Percentiles rank a stretch among this genome's conserved stretches.
Conservation (phyloP, 1,140 invertebrate genomes). For the Zaprionus vittiger region DNA sequence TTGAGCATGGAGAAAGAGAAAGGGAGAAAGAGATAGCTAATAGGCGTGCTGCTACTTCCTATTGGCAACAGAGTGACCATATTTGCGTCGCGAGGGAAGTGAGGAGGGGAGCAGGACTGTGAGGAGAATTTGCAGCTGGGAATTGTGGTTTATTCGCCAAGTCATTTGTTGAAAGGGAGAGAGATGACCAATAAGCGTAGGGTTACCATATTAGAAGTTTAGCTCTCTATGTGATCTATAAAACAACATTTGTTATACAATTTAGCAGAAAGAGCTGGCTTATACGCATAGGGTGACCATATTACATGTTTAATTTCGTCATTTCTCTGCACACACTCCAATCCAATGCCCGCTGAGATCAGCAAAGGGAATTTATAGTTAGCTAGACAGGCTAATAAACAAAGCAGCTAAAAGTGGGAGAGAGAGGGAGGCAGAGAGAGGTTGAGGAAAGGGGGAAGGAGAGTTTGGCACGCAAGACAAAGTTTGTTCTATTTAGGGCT, state of each 20-base stretch:
- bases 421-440: background rate
- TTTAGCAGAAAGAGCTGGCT: too few relatives aligned
- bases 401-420: background rate
- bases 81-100: background rate
- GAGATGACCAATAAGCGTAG: too few relatives aligned
- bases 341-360: background rate
- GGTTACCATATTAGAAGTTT: too few relatives aligned
- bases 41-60: background rate
- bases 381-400: slow-evolving; percentile 3
- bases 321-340: background rate
- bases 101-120: too few relatives aligned
- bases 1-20: background rate
- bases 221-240: too few relatives aligned
- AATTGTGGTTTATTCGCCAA: too few relatives aligned
- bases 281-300: background rate
- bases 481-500: slow-evolving; percentile 68
- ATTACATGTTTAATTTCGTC: background rate
- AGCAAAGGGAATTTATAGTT: background rate
- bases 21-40: background rate
- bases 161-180: background rate
- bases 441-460: background rate
- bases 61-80: background rate
- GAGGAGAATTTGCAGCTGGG: too few relatives aligned
- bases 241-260: too few relatives aligned
- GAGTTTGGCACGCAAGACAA: slow-evolving; percentile 43